These are phyloP conservation scores for Stomorhina lunata DNA, from an alignment of 2,888 invertebrate genomes.

Conservation along the genomic window DNA sequence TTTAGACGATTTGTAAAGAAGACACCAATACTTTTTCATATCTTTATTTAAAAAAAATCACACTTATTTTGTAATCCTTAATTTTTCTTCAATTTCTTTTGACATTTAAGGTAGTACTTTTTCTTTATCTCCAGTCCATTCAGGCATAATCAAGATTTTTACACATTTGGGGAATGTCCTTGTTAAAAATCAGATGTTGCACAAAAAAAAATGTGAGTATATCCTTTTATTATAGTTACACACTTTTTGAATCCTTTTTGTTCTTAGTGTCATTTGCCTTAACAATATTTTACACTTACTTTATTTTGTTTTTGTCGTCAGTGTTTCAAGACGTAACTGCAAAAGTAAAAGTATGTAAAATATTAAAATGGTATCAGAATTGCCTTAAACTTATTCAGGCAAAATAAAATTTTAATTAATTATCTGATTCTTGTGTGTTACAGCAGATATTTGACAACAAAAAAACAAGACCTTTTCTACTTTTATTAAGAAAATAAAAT, in stretches of 20 bases:
- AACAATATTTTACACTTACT: constrained; percentile 6
- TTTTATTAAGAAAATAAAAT: background rate
- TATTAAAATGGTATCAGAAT: no score
- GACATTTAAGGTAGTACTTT: background rate
- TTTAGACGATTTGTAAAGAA: no score
- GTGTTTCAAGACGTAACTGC: background rate
- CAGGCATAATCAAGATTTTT: background rate
- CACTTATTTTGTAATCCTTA: background rate
- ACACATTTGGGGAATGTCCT: constrained; percentile 19
- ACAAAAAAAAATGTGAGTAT: no score
- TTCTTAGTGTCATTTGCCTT: background rate
- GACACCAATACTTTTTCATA: no score
- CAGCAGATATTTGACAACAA: no score
- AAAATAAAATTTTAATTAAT: no score
- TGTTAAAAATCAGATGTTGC: constrained; percentile 12
- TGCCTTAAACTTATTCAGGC: no score
- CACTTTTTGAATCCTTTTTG: background rate
- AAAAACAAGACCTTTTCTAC: no score
- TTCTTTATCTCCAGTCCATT: background rate
- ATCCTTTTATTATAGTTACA: background rate
- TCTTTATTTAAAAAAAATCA: background rate
- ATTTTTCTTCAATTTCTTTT: constrained; percentile 13
- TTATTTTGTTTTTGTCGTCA: background rate
- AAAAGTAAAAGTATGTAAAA: background rate
- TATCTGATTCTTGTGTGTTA: no score